Evolutionary conservation across 37 sponge, comb jelly and placozoan species (phyloP), one percentile per base, ranked within the genome.

Genomic region (Spongilla lacustris): DNA sequence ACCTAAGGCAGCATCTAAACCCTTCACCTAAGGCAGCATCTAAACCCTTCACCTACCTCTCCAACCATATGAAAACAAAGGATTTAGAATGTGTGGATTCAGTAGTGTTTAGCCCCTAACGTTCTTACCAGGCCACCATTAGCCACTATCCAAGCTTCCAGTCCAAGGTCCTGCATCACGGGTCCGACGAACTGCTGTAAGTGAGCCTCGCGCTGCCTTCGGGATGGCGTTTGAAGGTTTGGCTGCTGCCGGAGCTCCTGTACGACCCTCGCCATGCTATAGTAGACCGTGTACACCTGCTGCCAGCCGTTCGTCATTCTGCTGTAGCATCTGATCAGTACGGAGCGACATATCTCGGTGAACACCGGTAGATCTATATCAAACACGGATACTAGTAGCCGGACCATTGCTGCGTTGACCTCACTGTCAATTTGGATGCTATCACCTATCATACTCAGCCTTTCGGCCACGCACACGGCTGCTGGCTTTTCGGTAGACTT

Each of bases 91-190:
- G 1, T 14, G 58, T 13, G 58, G 21, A 1, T 1, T n/a, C n/a
- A n/a, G n/a, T n/a, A n/a, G n/a, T n/a, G n/a, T n/a, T n/a, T n/a
- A n/a, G n/a, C n/a, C n/a, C n/a, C n/a, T n/a, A n/a, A n/a, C n/a
- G n/a, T n/a, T 14, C 49, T 72, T 82, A 82, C 83, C 73, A 82
- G 8, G n/a, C 85, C 85, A 26, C 85, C 85, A 22, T 84, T 77
- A 5, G 0, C 4, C 4, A 11, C 38, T 24, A 84, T 66, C 85
- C 58, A 58, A 10, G 19, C 21, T 22, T 67, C 69, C 24, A 84
- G 69, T 2, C 68, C 38, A 24, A 84, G 36, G 22, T 84, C 85
- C 26, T 66, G 36, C 38, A 84, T 14, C 25, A 28, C 22, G 27
- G 58, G 67, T 67, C 76, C 76, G 1, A 66, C 85, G 50, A 67